phyloP scores from a whole-genome alignment of 2,113 vertebrate genomes.

The Indri indri region DNA sequence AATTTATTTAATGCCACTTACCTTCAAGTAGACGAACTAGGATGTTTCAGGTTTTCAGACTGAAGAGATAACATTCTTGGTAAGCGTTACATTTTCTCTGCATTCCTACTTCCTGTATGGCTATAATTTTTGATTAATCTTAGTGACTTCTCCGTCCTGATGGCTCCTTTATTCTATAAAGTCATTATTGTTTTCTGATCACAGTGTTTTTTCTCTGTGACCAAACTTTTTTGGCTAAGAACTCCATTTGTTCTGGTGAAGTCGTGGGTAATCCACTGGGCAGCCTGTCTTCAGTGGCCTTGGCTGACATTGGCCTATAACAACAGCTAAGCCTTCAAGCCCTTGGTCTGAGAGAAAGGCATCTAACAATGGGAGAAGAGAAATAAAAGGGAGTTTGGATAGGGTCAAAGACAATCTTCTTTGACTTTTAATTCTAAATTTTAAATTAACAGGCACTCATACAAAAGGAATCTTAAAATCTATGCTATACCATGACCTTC shows the following conservation, averaged over 20 bases:
- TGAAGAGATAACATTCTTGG: not conserved
- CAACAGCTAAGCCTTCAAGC: not conserved
- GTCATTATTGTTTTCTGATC: not conserved
- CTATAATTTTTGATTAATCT: not conserved
- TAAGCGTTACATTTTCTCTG: not conserved
- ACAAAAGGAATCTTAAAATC: not conserved
- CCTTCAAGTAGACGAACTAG: not conserved
- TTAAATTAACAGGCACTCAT: not conserved
- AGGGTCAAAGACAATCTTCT: not conserved
- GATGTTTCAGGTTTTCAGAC: not conserved
- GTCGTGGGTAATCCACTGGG: rapidly evolving
- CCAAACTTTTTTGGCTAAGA: not conserved
- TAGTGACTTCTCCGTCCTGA: not conserved
- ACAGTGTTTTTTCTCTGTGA: not conserved
- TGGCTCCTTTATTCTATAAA: not conserved
- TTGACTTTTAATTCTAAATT: not conserved
- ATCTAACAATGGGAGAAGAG: not conserved
- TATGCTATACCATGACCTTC: not conserved
- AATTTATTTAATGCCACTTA: not conserved
- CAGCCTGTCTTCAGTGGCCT: not conserved
- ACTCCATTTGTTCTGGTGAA: not conserved
- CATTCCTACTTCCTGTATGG: not conserved
- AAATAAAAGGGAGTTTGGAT: not conserved
- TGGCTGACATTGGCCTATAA: not conserved
- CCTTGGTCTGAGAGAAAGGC: not conserved